A percentile compares a stretch with the other conserved stretches of the same genome.
Conservation (phyloP, 2,113 vertebrate genomes). For the Pelodiscus sinensis region DNA sequence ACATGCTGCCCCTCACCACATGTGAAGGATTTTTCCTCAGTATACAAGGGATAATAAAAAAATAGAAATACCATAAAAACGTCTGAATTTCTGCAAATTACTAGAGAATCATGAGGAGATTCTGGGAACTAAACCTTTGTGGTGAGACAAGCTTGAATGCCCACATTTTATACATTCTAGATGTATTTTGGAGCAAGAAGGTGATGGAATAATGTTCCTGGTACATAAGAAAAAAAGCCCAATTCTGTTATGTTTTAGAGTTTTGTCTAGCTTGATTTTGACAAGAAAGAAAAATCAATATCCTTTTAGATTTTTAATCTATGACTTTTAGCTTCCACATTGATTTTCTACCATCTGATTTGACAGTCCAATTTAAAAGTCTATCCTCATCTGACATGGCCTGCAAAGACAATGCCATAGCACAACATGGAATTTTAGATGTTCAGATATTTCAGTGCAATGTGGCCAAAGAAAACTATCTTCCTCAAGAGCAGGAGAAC, state of each 20-base stretch:
- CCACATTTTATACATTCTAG: not conserved
- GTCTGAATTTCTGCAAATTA: not conserved
- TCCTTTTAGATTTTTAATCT: not conserved
- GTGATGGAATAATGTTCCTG: not conserved
- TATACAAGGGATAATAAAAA: not conserved
- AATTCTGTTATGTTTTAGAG: not conserved
- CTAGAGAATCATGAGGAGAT: not conserved
- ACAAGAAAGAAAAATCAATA: not conserved
- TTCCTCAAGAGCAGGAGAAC: not conserved
- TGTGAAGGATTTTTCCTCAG: not conserved
- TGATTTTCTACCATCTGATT: conserved; percentile 13
- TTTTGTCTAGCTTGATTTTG: conserved; percentile 15
- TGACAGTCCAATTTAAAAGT: not conserved
- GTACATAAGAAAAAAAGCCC: conserved; percentile 2
- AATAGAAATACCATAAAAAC: conserved; percentile 7
- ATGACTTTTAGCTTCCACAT: not conserved
- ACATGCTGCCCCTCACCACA: too few relatives aligned
- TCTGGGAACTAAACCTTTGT: not conserved
- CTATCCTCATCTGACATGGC: not conserved
- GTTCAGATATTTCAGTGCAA: not conserved
- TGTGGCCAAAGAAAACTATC: not conserved
- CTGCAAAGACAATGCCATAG: not conserved
- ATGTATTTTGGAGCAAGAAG: not conserved
- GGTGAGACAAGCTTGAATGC: not conserved
- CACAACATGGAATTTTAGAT: not conserved